These are phyloP conservation scores for Rhabditoides inermis DNA, from an alignment of 2,888 invertebrate species.

Conservation along the genomic window DNA sequence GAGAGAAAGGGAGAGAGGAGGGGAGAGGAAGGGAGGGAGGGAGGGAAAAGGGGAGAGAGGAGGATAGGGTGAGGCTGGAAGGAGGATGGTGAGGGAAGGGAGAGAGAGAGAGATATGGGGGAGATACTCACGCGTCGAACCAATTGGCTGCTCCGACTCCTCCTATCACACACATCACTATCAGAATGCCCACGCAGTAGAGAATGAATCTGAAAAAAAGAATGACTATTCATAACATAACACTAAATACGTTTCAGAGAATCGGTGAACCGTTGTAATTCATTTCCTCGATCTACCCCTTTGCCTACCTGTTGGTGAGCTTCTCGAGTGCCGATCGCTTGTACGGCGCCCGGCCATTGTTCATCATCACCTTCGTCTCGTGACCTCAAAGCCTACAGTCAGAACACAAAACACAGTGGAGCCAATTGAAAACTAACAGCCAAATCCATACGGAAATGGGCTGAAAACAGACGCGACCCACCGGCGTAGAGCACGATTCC, in stretches of 20 bases:
- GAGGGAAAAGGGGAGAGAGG: no score
- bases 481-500: constrained; percentile 91
- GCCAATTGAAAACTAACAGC: no score
- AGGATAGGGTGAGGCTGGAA: no score
- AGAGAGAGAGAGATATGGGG: no score
- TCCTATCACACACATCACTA: constrained; percentile 69
- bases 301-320: constrained; percentile 68
- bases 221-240: neutral
- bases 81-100: no score
- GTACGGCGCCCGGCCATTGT: constrained; percentile 79
- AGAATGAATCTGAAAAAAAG: constrained; percentile 30
- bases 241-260: neutral
- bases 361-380: constrained; percentile 94
- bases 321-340: constrained; percentile 72
- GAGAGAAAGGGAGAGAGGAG: no score
- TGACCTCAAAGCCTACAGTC: constrained; percentile 62
- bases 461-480: constrained; percentile 42
- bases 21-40: no score
- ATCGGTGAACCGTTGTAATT: constrained; percentile 1
- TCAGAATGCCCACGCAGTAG: constrained; percentile 74
- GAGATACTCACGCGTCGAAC: no score
- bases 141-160: no score
- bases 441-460: neutral
- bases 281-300: neutral
- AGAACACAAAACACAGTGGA: no score